Evolutionary conservation across 2,113 vertebrate species (phyloP).

Genomic region (Cnemophilus loriae): DNA sequence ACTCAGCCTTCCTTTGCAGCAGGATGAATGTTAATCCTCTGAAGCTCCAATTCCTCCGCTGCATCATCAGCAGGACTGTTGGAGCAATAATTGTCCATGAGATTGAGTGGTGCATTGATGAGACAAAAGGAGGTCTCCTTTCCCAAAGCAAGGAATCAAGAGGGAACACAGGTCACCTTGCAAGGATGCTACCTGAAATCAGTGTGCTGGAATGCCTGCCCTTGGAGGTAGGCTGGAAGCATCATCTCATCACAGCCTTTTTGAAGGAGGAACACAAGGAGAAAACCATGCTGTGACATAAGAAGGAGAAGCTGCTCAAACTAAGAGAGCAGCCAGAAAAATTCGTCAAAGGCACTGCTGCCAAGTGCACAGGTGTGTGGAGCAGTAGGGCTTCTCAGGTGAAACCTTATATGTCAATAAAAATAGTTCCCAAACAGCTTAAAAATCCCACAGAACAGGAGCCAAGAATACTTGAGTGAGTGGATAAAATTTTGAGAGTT

Average conservation of each 20-base stretch:
- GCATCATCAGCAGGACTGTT: neutral
- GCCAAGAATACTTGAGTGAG: neutral
- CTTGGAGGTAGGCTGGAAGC: neutral
- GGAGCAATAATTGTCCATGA: neutral
- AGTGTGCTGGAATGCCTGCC: neutral
- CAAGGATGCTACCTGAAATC: neutral
- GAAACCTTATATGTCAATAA: neutral
- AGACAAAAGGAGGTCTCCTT: neutral
- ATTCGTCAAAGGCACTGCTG: neutral
- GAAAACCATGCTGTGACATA: neutral
- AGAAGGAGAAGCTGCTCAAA: neutral
- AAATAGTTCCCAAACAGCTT: neutral
- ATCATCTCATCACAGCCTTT: neutral
- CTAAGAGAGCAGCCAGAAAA: neutral
- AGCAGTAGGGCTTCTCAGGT: neutral
- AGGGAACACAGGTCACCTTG: neutral
- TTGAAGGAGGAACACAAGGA: neutral
- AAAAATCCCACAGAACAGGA: neutral
- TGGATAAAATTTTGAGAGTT: neutral
- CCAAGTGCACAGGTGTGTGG: neutral
- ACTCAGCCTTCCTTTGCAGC: neutral
- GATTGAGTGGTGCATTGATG: neutral
- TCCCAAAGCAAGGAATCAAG: neutral
- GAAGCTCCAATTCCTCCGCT: neutral
- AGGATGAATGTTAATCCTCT: neutral